These are phyloP conservation scores for Mallotus villosus DNA, from an alignment of 2,797 vertebrate genomes.

Conservation along the genomic window DNA sequence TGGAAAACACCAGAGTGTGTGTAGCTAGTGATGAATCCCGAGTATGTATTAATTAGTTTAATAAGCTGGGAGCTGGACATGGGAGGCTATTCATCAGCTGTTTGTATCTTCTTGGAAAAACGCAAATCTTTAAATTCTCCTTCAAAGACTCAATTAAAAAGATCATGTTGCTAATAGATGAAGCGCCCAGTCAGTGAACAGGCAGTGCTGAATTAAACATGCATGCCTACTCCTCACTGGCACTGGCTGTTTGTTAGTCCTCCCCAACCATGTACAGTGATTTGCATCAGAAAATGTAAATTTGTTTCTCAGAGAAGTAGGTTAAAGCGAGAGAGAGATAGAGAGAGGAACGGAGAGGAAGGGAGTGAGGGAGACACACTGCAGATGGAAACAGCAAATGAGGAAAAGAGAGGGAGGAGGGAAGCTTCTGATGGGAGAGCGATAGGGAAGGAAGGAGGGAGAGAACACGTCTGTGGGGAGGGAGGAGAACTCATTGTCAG, in stretches of 20 bases:
- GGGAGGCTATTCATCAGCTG: constrained; percentile 52
- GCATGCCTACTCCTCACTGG: constrained; percentile 43
- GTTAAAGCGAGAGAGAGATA: constrained; percentile 33
- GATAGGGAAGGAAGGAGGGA: neutral
- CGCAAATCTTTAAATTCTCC: constrained; percentile 46
- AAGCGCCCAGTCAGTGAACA: constrained; percentile 52
- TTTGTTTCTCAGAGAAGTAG: constrained; percentile 44
- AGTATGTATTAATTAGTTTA: constrained; percentile 19
- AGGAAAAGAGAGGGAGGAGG: neutral
- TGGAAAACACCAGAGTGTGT: neutral
- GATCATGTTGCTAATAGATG: constrained; percentile 73
- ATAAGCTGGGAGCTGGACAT: constrained; percentile 29
- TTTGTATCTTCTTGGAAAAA: constrained; percentile 53
- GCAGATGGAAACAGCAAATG: neutral
- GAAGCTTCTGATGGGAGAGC: too few species aligned
- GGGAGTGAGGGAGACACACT: neutral
- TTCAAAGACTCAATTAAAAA: constrained; percentile 68
- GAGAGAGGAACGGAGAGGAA: constrained; percentile 19
- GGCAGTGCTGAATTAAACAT: constrained; percentile 64
- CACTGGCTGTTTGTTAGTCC: constrained; percentile 45
- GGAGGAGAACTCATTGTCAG: constrained; percentile 10
- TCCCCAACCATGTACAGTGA: constrained; percentile 40
- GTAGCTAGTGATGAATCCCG: neutral
- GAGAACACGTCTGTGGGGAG: neutral
- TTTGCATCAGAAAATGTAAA: constrained; percentile 62